phyloP scores from a whole-genome alignment of 2,797 vertebrate genomes.

The Pogonophryne albipinna region DNA sequence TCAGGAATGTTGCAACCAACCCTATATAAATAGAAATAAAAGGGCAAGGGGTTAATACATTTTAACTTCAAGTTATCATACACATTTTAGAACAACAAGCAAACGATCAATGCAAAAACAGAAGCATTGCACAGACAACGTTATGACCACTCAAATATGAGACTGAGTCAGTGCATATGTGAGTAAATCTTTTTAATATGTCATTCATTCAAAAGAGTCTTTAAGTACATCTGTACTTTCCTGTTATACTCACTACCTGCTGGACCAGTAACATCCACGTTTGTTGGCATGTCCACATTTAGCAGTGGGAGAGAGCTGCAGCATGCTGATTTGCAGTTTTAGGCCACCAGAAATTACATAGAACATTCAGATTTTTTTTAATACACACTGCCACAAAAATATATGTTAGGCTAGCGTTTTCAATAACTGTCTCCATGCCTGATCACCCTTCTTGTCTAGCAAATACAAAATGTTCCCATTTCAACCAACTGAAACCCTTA shows the following conservation, averaged over 20 bases:
- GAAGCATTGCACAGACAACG: background rate
- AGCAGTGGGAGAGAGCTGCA: constrained; percentile 76
- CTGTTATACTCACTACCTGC: constrained; percentile 75
- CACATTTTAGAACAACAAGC: constrained; percentile 14
- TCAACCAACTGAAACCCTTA: constrained; percentile 54
- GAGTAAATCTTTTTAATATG: constrained; percentile 1
- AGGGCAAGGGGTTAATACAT: constrained; percentile 4
- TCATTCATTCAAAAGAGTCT: constrained; percentile 3
- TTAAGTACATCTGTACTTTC: constrained; percentile 18
- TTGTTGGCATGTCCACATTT: constrained; percentile 80
- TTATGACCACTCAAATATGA: too few species aligned
- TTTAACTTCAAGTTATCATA: background rate
- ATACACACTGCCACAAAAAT: constrained; percentile 86
- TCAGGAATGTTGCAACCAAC: constrained; percentile 19
- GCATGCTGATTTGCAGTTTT: constrained; percentile 84
- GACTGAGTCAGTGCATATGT: background rate
- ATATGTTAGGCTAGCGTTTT: constrained; percentile 81
- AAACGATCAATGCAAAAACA: background rate
- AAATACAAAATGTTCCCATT: constrained; percentile 72
- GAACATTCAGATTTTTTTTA: constrained; percentile 85
- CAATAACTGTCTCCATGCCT: constrained; percentile 84
- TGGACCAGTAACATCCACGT: constrained; percentile 73
- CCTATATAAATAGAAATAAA: constrained; percentile 6
- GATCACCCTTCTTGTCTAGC: constrained; percentile 78
- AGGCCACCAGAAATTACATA: too few species aligned